Evolutionary conservation across 2,888 invertebrate species (phyloP).

Genomic region (Parelbella ahira): DNA sequence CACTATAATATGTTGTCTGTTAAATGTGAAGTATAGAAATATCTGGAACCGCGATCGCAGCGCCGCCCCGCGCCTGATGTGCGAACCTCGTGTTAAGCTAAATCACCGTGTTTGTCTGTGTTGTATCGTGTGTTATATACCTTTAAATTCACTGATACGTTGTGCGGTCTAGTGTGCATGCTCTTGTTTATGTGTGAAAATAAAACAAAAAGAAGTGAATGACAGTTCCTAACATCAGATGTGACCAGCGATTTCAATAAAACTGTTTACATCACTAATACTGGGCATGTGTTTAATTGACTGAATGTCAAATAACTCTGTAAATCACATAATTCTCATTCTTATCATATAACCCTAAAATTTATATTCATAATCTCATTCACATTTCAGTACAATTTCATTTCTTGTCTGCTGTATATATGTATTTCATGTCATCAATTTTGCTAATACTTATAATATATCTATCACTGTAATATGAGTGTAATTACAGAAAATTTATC

Average conservation of each 20-base stretch:
- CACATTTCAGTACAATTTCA: not conserved
- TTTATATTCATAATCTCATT: not conserved
- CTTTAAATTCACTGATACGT: conserved; percentile 17
- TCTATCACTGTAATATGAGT: not conserved
- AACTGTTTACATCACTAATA: conserved; percentile 24
- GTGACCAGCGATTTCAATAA: conserved; percentile 15
- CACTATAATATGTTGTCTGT: no score
- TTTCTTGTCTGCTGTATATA: conserved; percentile 1
- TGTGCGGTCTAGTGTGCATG: conserved; percentile 31
- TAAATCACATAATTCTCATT: not conserved
- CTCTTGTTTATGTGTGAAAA: conserved; percentile 41
- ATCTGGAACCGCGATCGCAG: no score
- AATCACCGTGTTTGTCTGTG: conserved; percentile 1
- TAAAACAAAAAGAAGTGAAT: conserved; percentile 79
- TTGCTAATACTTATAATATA: no score
- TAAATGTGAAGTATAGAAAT: no score
- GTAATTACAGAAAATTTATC: not conserved
- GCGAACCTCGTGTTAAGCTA: conserved; percentile 1
- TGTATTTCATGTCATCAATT: conserved; percentile 13
- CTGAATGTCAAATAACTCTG: conserved; percentile 4
- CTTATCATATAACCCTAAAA: no score
- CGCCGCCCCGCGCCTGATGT: no score
- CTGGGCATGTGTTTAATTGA: conserved; percentile 19
- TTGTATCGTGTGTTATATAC: conserved; percentile 7
- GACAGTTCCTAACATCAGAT: conserved; percentile 49